These are phyloP conservation scores for Heliothis subflexa DNA, from an alignment of 1,140 invertebrate genomes.

Conservation along the genomic window DNA sequence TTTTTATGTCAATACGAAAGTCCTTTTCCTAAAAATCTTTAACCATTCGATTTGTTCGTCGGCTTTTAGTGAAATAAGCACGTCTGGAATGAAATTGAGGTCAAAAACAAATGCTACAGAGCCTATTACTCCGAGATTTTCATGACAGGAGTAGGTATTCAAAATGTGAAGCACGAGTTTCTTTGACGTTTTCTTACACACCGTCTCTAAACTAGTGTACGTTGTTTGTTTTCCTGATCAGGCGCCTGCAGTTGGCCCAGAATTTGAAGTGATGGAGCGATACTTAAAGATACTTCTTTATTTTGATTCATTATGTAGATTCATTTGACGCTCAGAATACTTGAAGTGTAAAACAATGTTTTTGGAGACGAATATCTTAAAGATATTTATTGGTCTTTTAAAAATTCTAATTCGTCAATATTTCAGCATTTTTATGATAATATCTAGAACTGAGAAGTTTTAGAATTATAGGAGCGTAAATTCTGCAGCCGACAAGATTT, in stretches of 20 bases:
- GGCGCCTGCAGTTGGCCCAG: conserved; percentile 11
- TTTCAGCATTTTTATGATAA: no score
- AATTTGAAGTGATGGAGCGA: conserved; percentile 16
- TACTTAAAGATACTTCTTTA: neutral
- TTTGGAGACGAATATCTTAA: neutral
- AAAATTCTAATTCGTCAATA: no score
- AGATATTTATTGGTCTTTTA: no score
- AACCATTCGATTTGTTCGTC: neutral
- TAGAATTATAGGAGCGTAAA: no score
- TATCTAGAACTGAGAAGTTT: no score
- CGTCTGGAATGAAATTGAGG: conserved; percentile 36
- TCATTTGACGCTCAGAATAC: neutral
- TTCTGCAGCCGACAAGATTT: no score
- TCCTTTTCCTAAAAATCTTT: neutral
- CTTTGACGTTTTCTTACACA: conserved; percentile 25
- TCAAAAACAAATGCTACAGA: conserved; percentile 28
- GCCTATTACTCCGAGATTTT: conserved; percentile 33
- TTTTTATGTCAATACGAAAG: neutral
- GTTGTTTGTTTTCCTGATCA: conserved; percentile 40
- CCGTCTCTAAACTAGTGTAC: conserved; percentile 39
- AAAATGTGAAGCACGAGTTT: conserved; percentile 36
- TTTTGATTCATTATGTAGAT: conserved; percentile 13
- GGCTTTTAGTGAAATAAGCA: conserved; percentile 27
- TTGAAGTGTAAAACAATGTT: neutral
- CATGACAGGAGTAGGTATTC: conserved; percentile 11